Conservation (phyloP, 2,113 vertebrate genomes). For the Pedetes capensis region DNA sequence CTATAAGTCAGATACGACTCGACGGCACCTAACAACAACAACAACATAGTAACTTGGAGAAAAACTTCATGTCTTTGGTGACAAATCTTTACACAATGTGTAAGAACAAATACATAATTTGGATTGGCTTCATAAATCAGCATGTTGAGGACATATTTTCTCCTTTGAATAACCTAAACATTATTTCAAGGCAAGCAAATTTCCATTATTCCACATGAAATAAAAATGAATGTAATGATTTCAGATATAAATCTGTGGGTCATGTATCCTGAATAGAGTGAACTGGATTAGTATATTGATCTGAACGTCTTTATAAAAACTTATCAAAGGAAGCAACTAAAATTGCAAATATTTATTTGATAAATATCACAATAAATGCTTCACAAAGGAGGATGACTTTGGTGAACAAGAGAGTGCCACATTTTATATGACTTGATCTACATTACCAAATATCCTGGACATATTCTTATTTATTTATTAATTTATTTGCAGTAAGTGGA, state of each 20-base stretch:
- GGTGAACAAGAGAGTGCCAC: neutral
- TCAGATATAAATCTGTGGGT: neutral
- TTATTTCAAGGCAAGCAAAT: neutral
- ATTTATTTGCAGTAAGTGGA: too few relatives aligned
- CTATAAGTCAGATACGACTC: too few relatives aligned
- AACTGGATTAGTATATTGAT: neutral
- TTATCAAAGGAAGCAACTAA: neutral
- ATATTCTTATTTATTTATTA: slow-evolving; percentile 9
- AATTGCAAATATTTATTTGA: neutral
- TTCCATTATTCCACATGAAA: neutral
- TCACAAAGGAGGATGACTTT: neutral
- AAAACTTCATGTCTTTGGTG: neutral
- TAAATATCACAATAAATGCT: neutral
- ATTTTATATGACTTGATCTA: neutral
- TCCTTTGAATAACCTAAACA: neutral
- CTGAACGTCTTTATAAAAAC: neutral
- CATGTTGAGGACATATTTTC: neutral
- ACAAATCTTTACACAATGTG: neutral
- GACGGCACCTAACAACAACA: too few relatives aligned
- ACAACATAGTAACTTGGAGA: neutral
- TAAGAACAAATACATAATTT: neutral
- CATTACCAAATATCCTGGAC: neutral
- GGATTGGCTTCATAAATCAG: slow-evolving; percentile 1
- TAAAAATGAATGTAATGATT: neutral
- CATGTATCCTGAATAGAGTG: neutral